Percentiles rank a stretch among this genome's conserved stretches.
Evolutionary conservation across 2,113 vertebrate species (phyloP).

Genomic region (Leucopternis melanops): DNA sequence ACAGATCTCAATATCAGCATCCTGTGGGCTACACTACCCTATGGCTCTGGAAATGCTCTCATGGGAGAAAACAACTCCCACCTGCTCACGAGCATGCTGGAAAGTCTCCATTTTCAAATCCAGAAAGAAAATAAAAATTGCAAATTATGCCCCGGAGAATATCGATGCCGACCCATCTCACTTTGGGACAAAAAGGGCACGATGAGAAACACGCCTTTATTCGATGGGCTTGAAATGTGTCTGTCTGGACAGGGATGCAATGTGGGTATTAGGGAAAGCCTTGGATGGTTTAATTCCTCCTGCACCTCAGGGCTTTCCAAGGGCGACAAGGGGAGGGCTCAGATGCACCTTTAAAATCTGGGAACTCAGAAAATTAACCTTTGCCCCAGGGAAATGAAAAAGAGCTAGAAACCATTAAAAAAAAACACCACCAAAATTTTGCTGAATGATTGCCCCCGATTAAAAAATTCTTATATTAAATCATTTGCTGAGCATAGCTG

Average conservation of each 20-base stretch:
- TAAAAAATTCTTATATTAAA: accelerated
- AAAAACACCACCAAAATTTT: background rate
- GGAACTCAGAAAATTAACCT: background rate
- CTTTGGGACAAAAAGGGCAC: background rate
- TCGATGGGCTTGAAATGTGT: background rate
- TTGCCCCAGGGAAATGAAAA: background rate
- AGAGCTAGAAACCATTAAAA: background rate
- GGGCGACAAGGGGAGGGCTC: background rate
- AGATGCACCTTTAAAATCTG: background rate
- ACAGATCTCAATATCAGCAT: background rate
- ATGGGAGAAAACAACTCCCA: background rate
- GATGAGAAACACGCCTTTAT: background rate
- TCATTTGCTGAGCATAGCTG: background rate
- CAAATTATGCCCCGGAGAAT: background rate
- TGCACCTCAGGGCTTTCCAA: background rate
- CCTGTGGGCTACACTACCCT: accelerated
- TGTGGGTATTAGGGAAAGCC: background rate
- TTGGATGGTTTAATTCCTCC: background rate
- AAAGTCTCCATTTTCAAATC: background rate
- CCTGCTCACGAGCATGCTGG: background rate
- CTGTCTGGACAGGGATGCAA: too few species aligned
- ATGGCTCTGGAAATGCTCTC: background rate
- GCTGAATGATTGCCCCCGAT: background rate
- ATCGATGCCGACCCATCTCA: background rate
- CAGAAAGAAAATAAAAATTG: background rate